A percentile compares a stretch with the other conserved stretches of the same genome.
Evolutionary conservation across 2,797 vertebrate species (phyloP).

Genomic region (Takifugu ocellatus): DNA sequence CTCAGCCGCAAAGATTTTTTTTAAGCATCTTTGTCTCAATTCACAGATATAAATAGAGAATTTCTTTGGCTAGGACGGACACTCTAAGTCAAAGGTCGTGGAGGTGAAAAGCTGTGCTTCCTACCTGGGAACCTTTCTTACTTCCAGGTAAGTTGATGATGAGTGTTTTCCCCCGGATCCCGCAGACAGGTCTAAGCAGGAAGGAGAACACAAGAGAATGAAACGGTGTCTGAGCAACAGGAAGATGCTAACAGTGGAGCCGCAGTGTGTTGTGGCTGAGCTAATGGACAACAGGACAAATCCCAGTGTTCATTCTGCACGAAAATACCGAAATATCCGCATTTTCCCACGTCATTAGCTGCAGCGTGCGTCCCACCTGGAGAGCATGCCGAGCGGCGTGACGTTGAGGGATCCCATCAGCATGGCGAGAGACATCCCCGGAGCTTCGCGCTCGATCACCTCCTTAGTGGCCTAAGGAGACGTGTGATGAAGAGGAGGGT

Average conservation of each 20-base stretch:
- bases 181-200: slow-evolving; percentile 90
- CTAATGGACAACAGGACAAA: too few relatives aligned
- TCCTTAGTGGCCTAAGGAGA: slow-evolving; percentile 94
- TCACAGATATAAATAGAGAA: too few relatives aligned
- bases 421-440: slow-evolving; percentile 98
- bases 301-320: too few relatives aligned
- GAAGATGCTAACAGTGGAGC: too few relatives aligned
- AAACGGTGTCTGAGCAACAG: too few relatives aligned
- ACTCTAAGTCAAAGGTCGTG: too few relatives aligned
- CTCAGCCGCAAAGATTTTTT: too few relatives aligned
- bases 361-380: slow-evolving; percentile 74
- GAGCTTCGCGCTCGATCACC: slow-evolving; percentile 98
- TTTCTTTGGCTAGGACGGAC: too few relatives aligned
- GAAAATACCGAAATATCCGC: background rate
- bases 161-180: slow-evolving; percentile 96
- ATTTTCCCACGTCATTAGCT: background rate
- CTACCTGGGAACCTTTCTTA: slow-evolving; percentile 99
- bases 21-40: too few relatives aligned
- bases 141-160: slow-evolving; percentile 99
- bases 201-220: background rate
- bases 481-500: slow-evolving; percentile 1
- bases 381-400: slow-evolving; percentile 97
- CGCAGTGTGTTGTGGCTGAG: too few relatives aligned
- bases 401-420: slow-evolving; percentile 99
- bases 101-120: slow-evolving; percentile 17